Conservation (phyloP, 2,113 vertebrate genomes). For the Callithrix jacchus region DNA sequence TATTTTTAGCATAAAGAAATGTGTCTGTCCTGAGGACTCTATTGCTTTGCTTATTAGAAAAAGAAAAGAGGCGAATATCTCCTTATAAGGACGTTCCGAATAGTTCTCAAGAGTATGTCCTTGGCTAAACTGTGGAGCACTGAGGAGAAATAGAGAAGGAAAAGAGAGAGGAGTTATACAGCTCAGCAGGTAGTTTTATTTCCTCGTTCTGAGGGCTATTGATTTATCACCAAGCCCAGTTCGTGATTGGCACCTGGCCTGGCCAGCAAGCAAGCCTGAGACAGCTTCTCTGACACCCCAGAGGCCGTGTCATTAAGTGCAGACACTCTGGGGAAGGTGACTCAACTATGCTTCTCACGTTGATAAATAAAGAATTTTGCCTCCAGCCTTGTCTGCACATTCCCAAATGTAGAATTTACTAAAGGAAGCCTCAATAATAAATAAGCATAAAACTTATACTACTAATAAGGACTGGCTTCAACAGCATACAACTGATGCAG, state of each 20-base stretch:
- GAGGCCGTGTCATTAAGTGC: not conserved
- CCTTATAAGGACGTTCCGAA: not conserved
- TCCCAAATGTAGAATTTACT: not conserved
- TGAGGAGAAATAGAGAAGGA: not conserved
- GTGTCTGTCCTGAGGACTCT: not conserved
- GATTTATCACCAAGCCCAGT: not conserved
- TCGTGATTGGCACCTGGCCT: not conserved
- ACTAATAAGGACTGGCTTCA: not conserved
- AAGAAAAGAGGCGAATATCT: not conserved
- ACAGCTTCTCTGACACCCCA: not conserved
- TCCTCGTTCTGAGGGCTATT: not conserved
- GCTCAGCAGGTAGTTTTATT: not conserved
- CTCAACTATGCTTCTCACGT: not conserved
- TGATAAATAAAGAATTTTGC: not conserved
- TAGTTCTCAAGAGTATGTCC: not conserved
- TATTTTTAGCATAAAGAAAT: not conserved
- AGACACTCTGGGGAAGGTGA: not conserved
- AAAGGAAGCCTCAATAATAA: slow-evolving; percentile 10
- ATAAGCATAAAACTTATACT: not conserved
- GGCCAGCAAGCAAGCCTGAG: not conserved
- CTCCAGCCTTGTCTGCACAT: not conserved
- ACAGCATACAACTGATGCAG: fast-evolving
- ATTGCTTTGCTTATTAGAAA: not conserved
- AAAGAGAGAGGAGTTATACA: not conserved
- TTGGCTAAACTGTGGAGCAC: not conserved